Percentiles rank a stretch among this genome's conserved stretches.
These are phyloP conservation scores for Hippocampus zosterae DNA, from an alignment of 2,113 vertebrate species.

Conservation along the genomic window DNA sequence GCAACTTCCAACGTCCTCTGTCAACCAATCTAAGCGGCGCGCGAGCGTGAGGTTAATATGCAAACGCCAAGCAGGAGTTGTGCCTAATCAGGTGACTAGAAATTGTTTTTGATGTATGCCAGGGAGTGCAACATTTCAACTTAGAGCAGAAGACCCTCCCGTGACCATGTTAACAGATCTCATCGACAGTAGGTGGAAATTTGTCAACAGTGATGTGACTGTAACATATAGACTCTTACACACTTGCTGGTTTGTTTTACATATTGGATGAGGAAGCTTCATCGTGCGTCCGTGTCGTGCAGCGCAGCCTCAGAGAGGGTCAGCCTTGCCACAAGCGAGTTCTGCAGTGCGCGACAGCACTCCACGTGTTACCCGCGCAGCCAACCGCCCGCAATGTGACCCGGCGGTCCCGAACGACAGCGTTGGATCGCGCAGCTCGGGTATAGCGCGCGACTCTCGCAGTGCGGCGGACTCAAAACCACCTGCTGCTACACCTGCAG, in stretches of 20 bases:
- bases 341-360: background rate
- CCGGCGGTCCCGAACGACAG: slow-evolving; percentile 11
- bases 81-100: background rate
- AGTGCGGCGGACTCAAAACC: slow-evolving; percentile 10
- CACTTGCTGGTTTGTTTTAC: too few relatives aligned
- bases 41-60: too few relatives aligned
- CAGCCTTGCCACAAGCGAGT: background rate
- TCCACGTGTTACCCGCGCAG: slow-evolving; percentile 8
- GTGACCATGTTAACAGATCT: slow-evolving; percentile 28
- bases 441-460: slow-evolving; percentile 12
- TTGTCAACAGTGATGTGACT: background rate
- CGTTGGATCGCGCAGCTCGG: background rate
- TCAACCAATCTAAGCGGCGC: too few relatives aligned
- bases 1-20: too few relatives aligned
- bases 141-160: slow-evolving; percentile 36
- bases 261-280: too few relatives aligned
- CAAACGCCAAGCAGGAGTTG: too few relatives aligned
- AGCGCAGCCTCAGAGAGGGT: slow-evolving; percentile 45
- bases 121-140: slow-evolving; percentile 28
- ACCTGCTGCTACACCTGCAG: slow-evolving; percentile 25
- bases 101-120: slow-evolving; percentile 19
- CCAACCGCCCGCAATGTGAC: slow-evolving; percentile 37
- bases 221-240: background rate
- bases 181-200: slow-evolving; percentile 56
- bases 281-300: background rate